Conservation (phyloP, 2,888 invertebrate species). For the Drosophila incognita region DNA sequence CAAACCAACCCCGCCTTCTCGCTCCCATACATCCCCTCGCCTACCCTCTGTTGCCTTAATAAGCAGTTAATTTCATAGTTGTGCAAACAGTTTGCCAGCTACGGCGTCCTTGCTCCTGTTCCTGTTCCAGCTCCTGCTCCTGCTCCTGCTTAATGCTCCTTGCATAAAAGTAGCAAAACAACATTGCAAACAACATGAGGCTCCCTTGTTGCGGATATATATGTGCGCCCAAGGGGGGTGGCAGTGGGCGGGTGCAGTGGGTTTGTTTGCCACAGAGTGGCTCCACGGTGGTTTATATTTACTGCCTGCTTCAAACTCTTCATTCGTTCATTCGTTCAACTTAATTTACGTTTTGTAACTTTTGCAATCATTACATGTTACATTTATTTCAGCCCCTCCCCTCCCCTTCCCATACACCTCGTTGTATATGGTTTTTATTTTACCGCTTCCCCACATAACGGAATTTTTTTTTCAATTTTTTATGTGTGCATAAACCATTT, state of each 20-base stretch:
- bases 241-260: slow-evolving; percentile 2
- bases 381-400: slow-evolving; percentile 58
- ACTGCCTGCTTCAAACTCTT: slow-evolving; percentile 61
- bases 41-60: slow-evolving; percentile 56
- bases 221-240: not conserved
- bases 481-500: slow-evolving; percentile 76
- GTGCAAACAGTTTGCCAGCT: slow-evolving; percentile 65
- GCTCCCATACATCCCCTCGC: not conserved
- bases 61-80: slow-evolving; percentile 79
- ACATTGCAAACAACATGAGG: slow-evolving; percentile 66
- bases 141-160: slow-evolving; percentile 8
- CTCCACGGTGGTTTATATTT: slow-evolving; percentile 43
- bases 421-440: slow-evolving; percentile 19
- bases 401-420: not conserved
- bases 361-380: slow-evolving; percentile 79
- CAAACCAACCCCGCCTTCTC: too few species aligned
- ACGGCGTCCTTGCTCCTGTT: slow-evolving; percentile 5
- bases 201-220: slow-evolving; percentile 15
- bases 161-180: slow-evolving; percentile 74
- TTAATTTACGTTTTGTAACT: slow-evolving; percentile 80
- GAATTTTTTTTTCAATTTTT: slow-evolving; percentile 41
- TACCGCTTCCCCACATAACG: slow-evolving; percentile 1
- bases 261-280: slow-evolving; percentile 1
- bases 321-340: slow-evolving; percentile 77
- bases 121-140: not conserved